A percentile compares a stretch with the other conserved stretches of the same genome.
phyloP scores from a whole-genome alignment of 2,888 invertebrate species.

The Nephrotoma flavescens region DNA sequence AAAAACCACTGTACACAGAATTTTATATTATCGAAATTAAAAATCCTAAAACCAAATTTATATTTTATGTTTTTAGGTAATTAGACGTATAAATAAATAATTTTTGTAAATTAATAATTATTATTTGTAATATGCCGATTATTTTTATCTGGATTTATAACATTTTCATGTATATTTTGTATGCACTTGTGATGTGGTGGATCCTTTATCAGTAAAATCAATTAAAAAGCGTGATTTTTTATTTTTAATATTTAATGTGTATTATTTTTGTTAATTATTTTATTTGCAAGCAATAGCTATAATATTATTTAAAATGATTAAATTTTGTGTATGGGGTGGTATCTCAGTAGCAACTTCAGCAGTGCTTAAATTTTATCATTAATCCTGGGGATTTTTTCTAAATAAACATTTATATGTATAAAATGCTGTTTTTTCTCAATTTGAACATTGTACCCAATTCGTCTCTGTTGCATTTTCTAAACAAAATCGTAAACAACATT shows the following conservation, averaged over 20 bases:
- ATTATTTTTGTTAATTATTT: not conserved
- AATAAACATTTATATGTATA: too few relatives aligned
- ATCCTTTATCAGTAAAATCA: not conserved
- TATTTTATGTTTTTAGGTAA: not conserved
- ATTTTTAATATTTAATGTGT: not conserved
- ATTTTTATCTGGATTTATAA: too few relatives aligned
- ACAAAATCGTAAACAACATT: too few relatives aligned
- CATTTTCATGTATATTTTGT: not conserved
- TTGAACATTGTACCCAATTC: too few relatives aligned
- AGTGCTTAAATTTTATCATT: too few relatives aligned
- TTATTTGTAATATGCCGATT: not conserved
- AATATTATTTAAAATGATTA: not conserved
- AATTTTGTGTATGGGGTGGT: not conserved
- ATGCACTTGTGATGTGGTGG: not conserved
- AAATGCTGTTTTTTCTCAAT: too few relatives aligned
- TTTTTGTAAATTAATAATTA: not conserved
- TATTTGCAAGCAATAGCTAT: not conserved
- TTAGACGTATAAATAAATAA: not conserved
- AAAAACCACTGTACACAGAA: not conserved
- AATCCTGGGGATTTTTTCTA: too few relatives aligned
- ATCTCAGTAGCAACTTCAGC: too few relatives aligned
- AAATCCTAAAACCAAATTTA: not conserved
- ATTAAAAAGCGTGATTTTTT: not conserved
- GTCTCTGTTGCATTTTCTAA: too few relatives aligned
- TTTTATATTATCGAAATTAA: not conserved